A percentile compares a stretch with the other conserved stretches of the same genome.
Evolutionary conservation across 2,888 invertebrate genomes (phyloP).

Genomic region (Nemapogon koenigi): DNA sequence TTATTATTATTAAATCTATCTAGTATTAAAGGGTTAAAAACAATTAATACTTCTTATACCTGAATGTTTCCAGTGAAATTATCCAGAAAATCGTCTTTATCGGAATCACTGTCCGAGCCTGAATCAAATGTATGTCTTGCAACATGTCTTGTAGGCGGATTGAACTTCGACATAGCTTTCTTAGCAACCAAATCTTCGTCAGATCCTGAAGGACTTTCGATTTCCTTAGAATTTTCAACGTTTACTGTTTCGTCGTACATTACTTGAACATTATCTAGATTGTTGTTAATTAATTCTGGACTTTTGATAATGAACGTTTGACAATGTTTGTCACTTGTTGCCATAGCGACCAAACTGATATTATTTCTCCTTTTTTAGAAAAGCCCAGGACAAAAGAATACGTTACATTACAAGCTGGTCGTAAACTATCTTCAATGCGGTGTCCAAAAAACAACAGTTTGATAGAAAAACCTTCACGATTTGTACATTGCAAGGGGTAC

Average conservation of each 20-base stretch:
- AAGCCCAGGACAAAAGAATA: too few species aligned
- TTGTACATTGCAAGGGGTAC: too few species aligned
- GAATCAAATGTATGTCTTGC: conserved; percentile 53
- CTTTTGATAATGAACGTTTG: conserved; percentile 35
- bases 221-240: conserved; percentile 62
- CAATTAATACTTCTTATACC: too few species aligned
- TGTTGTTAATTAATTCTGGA: conserved; percentile 18
- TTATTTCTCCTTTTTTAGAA: too few species aligned
- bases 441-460: too few species aligned
- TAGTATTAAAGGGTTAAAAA: too few species aligned
- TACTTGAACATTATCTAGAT: conserved; percentile 27
- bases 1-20: too few species aligned
- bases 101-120: conserved; percentile 45
- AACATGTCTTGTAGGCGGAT: conserved; percentile 46
- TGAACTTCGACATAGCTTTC: conserved; percentile 50
- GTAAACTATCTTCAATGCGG: too few species aligned
- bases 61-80: too few species aligned
- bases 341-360: conserved; percentile 51
- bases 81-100: conserved; percentile 38
- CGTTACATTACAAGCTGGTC: too few species aligned
- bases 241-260: conserved; percentile 69
- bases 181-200: conserved; percentile 33
- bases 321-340: conserved; percentile 54
- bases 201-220: conserved; percentile 55
- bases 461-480: too few species aligned